Conservation (phyloP, 2,888 invertebrate genomes). For the Harpagoxenus sublaevis region DNA sequence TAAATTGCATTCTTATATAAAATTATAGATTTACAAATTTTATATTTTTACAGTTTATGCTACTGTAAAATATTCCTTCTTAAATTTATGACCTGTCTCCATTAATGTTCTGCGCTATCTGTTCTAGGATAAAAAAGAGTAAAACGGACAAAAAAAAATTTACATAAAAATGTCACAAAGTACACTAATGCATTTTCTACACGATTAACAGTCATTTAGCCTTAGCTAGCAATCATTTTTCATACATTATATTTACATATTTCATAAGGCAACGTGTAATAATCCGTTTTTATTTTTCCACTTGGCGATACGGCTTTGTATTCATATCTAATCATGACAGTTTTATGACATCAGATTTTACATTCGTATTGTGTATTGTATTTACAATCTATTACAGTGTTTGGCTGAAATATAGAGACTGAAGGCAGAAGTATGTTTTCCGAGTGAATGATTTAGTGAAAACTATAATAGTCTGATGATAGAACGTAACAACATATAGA, state of each 20-base stretch:
- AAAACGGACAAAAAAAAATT: neutral
- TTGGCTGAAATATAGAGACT: constrained; percentile 73
- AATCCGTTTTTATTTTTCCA: constrained; percentile 51
- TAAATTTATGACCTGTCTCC: neutral
- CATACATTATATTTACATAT: constrained; percentile 51
- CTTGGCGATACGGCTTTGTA: constrained; percentile 52
- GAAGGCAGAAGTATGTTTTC: constrained; percentile 64
- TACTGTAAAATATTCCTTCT: constrained; percentile 26
- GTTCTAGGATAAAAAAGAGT: neutral
- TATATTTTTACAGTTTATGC: constrained; percentile 33
- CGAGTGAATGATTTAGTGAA: constrained; percentile 64
- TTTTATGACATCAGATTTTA: constrained; percentile 56
- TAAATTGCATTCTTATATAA: constrained; percentile 43
- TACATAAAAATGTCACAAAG: constrained; percentile 11
- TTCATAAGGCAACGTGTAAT: constrained; percentile 49
- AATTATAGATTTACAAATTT: constrained; percentile 30
- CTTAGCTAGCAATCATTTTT: constrained; percentile 38
- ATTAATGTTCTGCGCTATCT: constrained; percentile 14
- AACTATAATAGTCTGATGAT: constrained; percentile 64
- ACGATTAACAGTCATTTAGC: constrained; percentile 15
- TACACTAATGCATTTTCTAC: constrained; percentile 38
- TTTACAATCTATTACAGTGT: constrained; percentile 61
- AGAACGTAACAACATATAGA: constrained; percentile 58
- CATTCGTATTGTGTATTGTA: constrained; percentile 63
- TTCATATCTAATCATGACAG: constrained; percentile 46